Percentiles rank a stretch among this genome's conserved stretches.
These are phyloP conservation scores for Girardinus metallicus DNA, from an alignment of 2,797 vertebrate species.

Conservation along the genomic window DNA sequence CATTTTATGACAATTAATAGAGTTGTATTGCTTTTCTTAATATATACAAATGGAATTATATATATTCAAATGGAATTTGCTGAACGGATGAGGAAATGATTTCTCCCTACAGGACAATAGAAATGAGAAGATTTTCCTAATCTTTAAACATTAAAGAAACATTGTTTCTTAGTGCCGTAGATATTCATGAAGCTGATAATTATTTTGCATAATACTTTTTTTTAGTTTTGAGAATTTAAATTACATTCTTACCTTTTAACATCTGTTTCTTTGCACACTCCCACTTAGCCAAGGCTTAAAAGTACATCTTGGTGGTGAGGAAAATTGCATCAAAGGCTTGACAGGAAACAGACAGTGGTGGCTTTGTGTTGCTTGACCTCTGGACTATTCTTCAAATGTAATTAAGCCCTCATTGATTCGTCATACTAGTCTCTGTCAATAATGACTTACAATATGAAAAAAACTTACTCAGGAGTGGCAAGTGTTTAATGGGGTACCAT, in stretches of 20 bases:
- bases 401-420: slow-evolving; percentile 77
- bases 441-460: slow-evolving; percentile 68
- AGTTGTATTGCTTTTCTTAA: slow-evolving; percentile 42
- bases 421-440: slow-evolving; percentile 64
- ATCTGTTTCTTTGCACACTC: slow-evolving; percentile 57
- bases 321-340: slow-evolving; percentile 50
- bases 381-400: slow-evolving; percentile 70
- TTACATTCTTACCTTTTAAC: slow-evolving; percentile 71
- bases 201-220: slow-evolving; percentile 55
- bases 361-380: slow-evolving; percentile 71
- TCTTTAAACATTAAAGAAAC: slow-evolving; percentile 62
- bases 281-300: slow-evolving; percentile 50
- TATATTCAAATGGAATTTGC: slow-evolving; percentile 57
- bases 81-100: slow-evolving; percentile 61
- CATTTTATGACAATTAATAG: slow-evolving; percentile 50
- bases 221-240: slow-evolving; percentile 64
- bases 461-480: slow-evolving; percentile 61
- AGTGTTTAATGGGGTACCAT: slow-evolving; percentile 72
- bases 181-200: slow-evolving; percentile 66
- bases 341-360: slow-evolving; percentile 51
- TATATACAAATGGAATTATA: slow-evolving; percentile 50
- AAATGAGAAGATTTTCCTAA: slow-evolving; percentile 49
- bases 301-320: slow-evolving; percentile 55
- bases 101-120: slow-evolving; percentile 50
- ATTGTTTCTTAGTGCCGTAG: slow-evolving; percentile 65